Evolutionary conservation across 1,140 invertebrate species (phyloP).

Genomic region (Dinothrombium tinctorium): DNA sequence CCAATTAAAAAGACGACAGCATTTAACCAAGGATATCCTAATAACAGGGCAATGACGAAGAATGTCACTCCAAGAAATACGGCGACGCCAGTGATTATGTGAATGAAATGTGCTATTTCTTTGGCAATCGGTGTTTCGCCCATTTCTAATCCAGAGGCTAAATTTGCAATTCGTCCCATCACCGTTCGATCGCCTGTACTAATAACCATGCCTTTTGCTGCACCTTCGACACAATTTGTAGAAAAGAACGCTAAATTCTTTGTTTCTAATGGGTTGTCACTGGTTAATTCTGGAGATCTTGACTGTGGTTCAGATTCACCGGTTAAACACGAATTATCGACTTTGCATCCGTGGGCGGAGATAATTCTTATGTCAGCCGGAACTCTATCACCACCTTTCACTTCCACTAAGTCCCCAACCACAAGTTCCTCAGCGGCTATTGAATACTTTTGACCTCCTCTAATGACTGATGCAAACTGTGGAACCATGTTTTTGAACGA

Average conservation of each 20-base stretch:
- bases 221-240: slow-evolving; percentile 36
- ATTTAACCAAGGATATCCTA: slow-evolving; percentile 50
- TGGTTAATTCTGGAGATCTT: slow-evolving; percentile 34
- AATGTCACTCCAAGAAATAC: slow-evolving; percentile 26
- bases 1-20: slow-evolving; percentile 95
- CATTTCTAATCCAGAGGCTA: slow-evolving; percentile 25
- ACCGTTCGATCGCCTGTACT: slow-evolving; percentile 24
- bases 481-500: slow-evolving; percentile 20
- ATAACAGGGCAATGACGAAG: slow-evolving; percentile 22
- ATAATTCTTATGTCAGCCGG: slow-evolving; percentile 60
- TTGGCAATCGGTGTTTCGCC: slow-evolving; percentile 26
- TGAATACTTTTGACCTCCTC: slow-evolving; percentile 76
- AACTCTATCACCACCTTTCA: slow-evolving; percentile 52
- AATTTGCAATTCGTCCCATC: slow-evolving; percentile 29
- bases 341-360: slow-evolving; percentile 47
- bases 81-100: slow-evolving; percentile 26
- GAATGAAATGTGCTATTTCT: slow-evolving; percentile 26
- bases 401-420: slow-evolving; percentile 53
- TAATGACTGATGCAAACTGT: slow-evolving; percentile 30
- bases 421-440: slow-evolving; percentile 45
- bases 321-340: slow-evolving; percentile 45
- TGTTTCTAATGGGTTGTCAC: slow-evolving; percentile 42
- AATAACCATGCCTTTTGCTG: slow-evolving; percentile 22
- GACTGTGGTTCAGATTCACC: slow-evolving; percentile 42
- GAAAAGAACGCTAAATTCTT: slow-evolving; percentile 46